Evolutionary conservation across 1,140 invertebrate genomes (phyloP).

Genomic region (Probaryconus sp.): DNA sequence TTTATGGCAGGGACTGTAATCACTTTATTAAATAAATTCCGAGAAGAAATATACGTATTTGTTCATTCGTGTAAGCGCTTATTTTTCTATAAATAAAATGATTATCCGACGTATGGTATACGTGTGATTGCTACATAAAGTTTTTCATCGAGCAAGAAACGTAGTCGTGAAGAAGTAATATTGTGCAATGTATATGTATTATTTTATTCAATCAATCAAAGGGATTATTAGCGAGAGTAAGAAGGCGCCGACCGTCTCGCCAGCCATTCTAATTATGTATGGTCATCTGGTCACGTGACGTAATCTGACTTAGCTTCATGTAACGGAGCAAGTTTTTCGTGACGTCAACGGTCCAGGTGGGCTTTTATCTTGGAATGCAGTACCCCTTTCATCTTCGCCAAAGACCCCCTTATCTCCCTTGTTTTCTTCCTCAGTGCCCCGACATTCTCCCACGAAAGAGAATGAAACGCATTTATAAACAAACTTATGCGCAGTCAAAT

Average conservation of each 20-base stretch:
- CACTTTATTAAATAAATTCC: no score
- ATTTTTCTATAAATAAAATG: no score
- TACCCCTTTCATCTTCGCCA: slow-evolving; percentile 44
- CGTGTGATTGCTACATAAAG: no score
- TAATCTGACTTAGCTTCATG: slow-evolving; percentile 60
- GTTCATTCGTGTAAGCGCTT: no score
- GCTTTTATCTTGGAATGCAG: slow-evolving; percentile 50
- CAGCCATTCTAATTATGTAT: slow-evolving; percentile 52
- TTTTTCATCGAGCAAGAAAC: no score
- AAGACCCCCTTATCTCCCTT: slow-evolving; percentile 43
- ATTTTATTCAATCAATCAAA: slow-evolving; percentile 55
- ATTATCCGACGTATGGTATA: no score
- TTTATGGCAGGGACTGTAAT: no score
- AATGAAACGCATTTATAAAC: slow-evolving; percentile 61
- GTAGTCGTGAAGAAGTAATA: slow-evolving; percentile 1
- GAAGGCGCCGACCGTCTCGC: slow-evolving; percentile 44
- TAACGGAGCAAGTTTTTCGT: slow-evolving; percentile 65
- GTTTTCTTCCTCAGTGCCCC: slow-evolving; percentile 38
- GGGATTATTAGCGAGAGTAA: slow-evolving; percentile 45
- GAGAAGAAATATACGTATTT: no score
- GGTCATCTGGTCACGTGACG: slow-evolving; percentile 64
- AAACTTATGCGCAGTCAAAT: slow-evolving; percentile 64
- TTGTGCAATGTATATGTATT: slow-evolving; percentile 34
- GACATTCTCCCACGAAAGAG: slow-evolving; percentile 49
- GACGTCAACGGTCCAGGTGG: slow-evolving; percentile 64